Base-by-base conservation (phyloP, 1,140 invertebrate genomes). In the Lutraria rhynchaena region DNA sequence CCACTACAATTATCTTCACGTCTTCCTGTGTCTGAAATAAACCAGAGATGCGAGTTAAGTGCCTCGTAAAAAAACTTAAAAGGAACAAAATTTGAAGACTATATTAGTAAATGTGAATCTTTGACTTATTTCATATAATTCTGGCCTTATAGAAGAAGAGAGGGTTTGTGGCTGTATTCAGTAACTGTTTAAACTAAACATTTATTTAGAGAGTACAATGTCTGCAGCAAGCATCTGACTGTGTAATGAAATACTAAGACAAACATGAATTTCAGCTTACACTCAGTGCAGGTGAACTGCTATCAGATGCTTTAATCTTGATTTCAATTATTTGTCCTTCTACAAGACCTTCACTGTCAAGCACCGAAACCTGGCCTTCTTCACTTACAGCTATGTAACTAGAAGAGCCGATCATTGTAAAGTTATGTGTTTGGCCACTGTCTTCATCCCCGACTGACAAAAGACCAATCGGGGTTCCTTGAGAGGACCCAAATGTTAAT, bases 401-500 rank as follows among this genome's bases (percentile, higher is more conserved):
- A 41, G 76, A 71, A 15, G 70, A 17, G 7, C 76, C 80, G 7
- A 37, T 22, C 22, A 73, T 37, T 9, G 29, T 31, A 51, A 83
- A 82, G 0, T 67, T 67, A 71, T 84, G 83, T 7, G 60, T 35
- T 33, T 86, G 85, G 1, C 61, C 75, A 19, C 5, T 22, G 51
- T 86, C 85, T 41, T 74, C 65, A 61, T 86, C 85, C 15, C 55
- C 58, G 3, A 67, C 83, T 27, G 27, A 19, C 11, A 86, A 33
- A 17, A 5, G 51, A 22, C 83, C 83, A 19, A 86, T 73, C 0
- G 53, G 27, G 13, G 61, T 60, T 41, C 71, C 77, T 3, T n/a
- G 19, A 13, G 35, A 22, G 17, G 69, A 55, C 19, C 33, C 33
- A 15, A 37, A 13, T 13, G 4, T 27, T 33, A 73, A 11, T 17